Base-by-base conservation (phyloP, 1,140 invertebrate genomes). In the Cylas formicarius region DNA sequence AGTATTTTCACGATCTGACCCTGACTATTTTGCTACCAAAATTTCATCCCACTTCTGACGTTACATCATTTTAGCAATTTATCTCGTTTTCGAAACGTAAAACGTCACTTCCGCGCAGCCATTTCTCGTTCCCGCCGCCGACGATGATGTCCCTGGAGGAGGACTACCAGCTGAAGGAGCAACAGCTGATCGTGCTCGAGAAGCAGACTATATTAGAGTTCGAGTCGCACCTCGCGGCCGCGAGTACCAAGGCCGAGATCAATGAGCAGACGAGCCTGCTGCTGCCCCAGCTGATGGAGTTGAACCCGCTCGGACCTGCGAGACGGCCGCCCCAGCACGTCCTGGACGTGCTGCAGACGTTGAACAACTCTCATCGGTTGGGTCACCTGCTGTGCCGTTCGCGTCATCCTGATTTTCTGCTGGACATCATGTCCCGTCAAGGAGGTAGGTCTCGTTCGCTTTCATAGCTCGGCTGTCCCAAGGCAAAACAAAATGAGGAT, bases 351-450 rank as follows among this genome's bases (percentile, higher is more conserved):
- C 66, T 97, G n/a, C 80, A 84, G 62, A 67, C 72, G 4, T 64
- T 93, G 1, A 94, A 91, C 66, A 71, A 78, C 14, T 77, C 76
- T 8, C 77, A 90, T 48, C 80, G 84, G 41, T 70, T 97, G 20
- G 90, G 93, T n/a, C 86, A 93, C 62, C 72, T 93, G 53, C 70
- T 97, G 41, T 97, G 92, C 65, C 73, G 85, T 13, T 90, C 84
- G 48, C 72, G 93, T 11, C 82, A 86, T 61, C 93, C 93, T 1
- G 92, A 96, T 65, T 87, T 97, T 57, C 71, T 97, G 8, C 68
- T 97, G 33, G 89, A 95, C 59, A 89, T 97, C 31, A 95, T 97
- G 61, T 85, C 92, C 51, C 67, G 88, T 40, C 84, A 84, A 60
- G 88, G 87, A 18, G 53, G 65, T 64, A 57, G n/a, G n/a, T n/a